Evolutionary conservation across 2,888 invertebrate genomes (phyloP).

Genomic region (Spodoptera exigua): DNA sequence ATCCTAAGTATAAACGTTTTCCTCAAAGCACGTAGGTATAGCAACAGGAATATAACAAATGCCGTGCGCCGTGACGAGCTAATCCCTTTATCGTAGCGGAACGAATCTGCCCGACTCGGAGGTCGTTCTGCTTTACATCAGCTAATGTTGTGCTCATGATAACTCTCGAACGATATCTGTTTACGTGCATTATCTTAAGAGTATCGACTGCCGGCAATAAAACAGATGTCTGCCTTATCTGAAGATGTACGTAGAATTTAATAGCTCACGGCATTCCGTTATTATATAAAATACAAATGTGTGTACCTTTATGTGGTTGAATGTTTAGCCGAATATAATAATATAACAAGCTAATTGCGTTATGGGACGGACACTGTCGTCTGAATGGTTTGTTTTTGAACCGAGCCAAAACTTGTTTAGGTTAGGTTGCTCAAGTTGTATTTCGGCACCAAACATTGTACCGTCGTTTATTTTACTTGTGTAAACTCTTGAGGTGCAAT

Average conservation of each 20-base stretch:
- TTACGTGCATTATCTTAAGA: slow-evolving; percentile 66
- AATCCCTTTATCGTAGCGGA: slow-evolving; percentile 84
- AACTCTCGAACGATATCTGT: slow-evolving; percentile 72
- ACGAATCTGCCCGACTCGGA: slow-evolving; percentile 73
- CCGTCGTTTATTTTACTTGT: slow-evolving; percentile 12
- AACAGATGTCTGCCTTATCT: slow-evolving; percentile 72
- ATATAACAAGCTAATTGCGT: slow-evolving; percentile 7
- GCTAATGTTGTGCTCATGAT: slow-evolving; percentile 71
- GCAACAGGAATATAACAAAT: slow-evolving; percentile 68
- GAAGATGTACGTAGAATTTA: slow-evolving; percentile 42
- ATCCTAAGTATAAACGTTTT: slow-evolving; percentile 24
- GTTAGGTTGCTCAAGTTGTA: slow-evolving; percentile 16
- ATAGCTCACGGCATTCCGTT: slow-evolving; percentile 29
- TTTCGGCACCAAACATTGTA: slow-evolving; percentile 25
- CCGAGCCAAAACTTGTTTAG: slow-evolving; percentile 27
- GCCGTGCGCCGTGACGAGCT: slow-evolving; percentile 71
- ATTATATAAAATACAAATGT: not conserved
- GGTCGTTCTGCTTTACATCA: slow-evolving; percentile 81
- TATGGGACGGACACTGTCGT: slow-evolving; percentile 6
- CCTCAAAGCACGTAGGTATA: slow-evolving; percentile 59
- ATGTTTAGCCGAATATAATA: not conserved
- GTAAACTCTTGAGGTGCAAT: slow-evolving; percentile 19
- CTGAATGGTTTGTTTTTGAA: slow-evolving; percentile 35
- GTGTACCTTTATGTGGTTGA: not conserved
- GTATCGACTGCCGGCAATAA: slow-evolving; percentile 63